A percentile compares a stretch with the other conserved stretches of the same genome.
Conservation (phyloP, 2,888 invertebrate species). For the Molorchus minor region DNA sequence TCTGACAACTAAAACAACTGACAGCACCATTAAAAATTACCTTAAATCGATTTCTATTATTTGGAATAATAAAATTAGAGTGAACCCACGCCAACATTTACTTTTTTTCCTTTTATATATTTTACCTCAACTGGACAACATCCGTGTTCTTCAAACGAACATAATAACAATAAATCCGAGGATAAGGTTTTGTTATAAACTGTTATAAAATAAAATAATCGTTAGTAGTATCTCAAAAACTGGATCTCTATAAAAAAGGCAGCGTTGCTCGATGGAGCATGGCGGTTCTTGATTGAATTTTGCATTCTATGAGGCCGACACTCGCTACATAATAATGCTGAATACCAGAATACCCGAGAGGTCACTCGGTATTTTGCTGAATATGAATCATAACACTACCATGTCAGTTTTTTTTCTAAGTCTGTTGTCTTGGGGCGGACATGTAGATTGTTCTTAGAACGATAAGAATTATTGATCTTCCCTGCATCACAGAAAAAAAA, state of each 20-base stretch:
- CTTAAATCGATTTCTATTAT: too few relatives aligned
- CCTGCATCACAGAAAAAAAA: too few relatives aligned
- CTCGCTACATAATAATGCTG: slow-evolving; percentile 22
- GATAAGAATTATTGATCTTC: too few relatives aligned
- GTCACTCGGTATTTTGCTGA: slow-evolving; percentile 13
- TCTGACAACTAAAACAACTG: too few relatives aligned
- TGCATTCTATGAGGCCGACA: slow-evolving; percentile 24
- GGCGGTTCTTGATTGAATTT: slow-evolving; percentile 28
- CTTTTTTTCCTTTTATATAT: slow-evolving; percentile 5
- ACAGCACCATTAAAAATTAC: too few relatives aligned
- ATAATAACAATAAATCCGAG: slow-evolving; percentile 23
- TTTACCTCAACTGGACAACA: slow-evolving; percentile 19
- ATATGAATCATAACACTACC: slow-evolving; percentile 7
- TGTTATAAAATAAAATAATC: slow-evolving; percentile 29
- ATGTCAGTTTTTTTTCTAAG: slow-evolving; percentile 3
- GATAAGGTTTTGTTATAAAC: slow-evolving; percentile 24
- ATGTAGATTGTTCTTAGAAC: too few relatives aligned
- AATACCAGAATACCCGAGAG: slow-evolving; percentile 20
- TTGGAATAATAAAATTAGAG: too few relatives aligned
- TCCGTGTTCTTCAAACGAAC: slow-evolving; percentile 11
- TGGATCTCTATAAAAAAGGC: slow-evolving; percentile 23
- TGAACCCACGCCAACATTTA: too few relatives aligned
- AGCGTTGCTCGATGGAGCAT: slow-evolving; percentile 20
- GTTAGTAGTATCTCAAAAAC: slow-evolving; percentile 28
- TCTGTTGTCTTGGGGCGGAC: too few relatives aligned